Conservation (phyloP, 2,113 vertebrate genomes). For the Atractosteus spatula region DNA sequence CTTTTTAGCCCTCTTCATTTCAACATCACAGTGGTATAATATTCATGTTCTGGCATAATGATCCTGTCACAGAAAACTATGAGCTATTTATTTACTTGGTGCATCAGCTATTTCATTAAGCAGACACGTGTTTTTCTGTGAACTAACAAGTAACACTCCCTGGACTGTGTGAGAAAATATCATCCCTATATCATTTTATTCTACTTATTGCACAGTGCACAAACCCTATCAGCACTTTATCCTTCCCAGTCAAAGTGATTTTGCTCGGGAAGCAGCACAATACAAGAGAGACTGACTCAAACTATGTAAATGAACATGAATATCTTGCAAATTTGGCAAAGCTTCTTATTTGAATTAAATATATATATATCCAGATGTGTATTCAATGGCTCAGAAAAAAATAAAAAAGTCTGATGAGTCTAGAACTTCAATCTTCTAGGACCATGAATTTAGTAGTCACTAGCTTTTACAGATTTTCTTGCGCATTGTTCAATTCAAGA, state of each 20-base stretch:
- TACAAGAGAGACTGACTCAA: too few relatives aligned
- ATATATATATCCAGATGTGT: too few relatives aligned
- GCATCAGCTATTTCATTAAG: constrained; percentile 91
- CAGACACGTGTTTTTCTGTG: constrained; percentile 72
- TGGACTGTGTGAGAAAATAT: neutral
- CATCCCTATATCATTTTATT: neutral
- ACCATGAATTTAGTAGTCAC: too few relatives aligned
- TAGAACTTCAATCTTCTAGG: too few relatives aligned
- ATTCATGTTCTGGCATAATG: constrained; percentile 59
- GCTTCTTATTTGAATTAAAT: too few relatives aligned
- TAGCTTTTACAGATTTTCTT: too few relatives aligned
- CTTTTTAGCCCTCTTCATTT: constrained; percentile 63
- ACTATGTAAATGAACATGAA: too few relatives aligned
- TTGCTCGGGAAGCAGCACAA: too few relatives aligned
- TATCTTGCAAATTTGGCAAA: too few relatives aligned
- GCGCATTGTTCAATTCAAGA: too few relatives aligned
- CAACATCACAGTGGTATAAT: constrained; percentile 75
- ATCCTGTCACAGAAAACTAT: constrained; percentile 82
- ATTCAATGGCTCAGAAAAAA: too few relatives aligned
- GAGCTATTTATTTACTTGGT: constrained; percentile 93
- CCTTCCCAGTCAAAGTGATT: neutral
- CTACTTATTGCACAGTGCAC: constrained; percentile 32
- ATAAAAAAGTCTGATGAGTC: too few relatives aligned
- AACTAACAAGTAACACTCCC: neutral
- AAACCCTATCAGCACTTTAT: neutral